These are phyloP conservation scores for Rhabditoides inermis DNA, from an alignment of 2,888 invertebrate genomes.

Conservation along the genomic window DNA sequence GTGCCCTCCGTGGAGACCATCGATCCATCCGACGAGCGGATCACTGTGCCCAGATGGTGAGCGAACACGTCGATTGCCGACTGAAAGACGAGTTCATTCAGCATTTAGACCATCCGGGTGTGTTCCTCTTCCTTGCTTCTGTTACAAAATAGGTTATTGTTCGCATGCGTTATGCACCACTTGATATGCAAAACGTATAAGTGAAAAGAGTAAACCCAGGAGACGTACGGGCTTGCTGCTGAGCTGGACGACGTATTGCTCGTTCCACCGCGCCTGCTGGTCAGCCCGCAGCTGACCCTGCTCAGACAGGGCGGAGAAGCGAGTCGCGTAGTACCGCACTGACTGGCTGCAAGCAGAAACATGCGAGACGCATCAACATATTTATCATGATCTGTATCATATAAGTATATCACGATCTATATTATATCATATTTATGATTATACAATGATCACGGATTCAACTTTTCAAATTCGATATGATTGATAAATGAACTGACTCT, in stretches of 20 bases:
- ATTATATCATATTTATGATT: too few species aligned
- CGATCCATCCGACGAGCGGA: conserved; percentile 19
- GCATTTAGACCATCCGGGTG: not conserved
- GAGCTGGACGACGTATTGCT: conserved; percentile 23
- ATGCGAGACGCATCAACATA: too few species aligned
- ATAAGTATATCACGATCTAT: too few species aligned
- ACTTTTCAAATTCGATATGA: not conserved
- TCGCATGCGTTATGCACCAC: too few species aligned
- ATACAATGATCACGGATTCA: too few species aligned
- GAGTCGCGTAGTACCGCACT: conserved; percentile 22
- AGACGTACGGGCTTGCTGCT: conserved; percentile 19
- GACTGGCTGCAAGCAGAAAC: conserved; percentile 16
- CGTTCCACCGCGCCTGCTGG: conserved; percentile 13
- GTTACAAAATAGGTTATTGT: too few species aligned
- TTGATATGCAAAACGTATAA: too few species aligned
- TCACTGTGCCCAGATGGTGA: conserved; percentile 42
- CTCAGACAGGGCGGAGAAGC: conserved; percentile 18
- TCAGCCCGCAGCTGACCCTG: conserved; percentile 24
- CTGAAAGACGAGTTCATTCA: too few species aligned
- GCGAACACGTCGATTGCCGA: conserved; percentile 42
- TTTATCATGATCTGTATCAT: too few species aligned
- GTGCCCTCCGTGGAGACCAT: conserved; percentile 26
- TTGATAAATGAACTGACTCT: conserved; percentile 15
- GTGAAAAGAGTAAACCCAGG: too few species aligned
- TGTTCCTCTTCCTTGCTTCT: too few species aligned